These are phyloP conservation scores for Selenia dentaria DNA, from an alignment of 2,888 invertebrate species.

Conservation along the genomic window DNA sequence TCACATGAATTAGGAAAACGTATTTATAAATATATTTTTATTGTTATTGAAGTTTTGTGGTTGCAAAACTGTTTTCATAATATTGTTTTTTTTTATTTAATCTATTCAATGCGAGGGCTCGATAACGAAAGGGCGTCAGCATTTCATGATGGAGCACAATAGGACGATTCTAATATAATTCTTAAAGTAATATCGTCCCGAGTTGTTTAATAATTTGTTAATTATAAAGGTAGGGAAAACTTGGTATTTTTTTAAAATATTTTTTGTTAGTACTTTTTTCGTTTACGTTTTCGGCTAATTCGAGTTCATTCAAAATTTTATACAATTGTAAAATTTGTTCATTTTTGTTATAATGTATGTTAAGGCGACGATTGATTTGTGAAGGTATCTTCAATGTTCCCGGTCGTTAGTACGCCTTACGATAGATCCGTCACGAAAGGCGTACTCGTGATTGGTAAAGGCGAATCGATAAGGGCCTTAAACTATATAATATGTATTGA, in stretches of 20 bases:
- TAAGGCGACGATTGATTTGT: slow-evolving; percentile 39
- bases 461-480: slow-evolving; percentile 42
- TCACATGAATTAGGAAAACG: slow-evolving; percentile 13
- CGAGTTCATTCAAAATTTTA: slow-evolving; percentile 62
- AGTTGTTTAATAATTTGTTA: slow-evolving; percentile 79
- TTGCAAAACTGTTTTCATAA: slow-evolving; percentile 15
- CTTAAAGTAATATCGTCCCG: slow-evolving; percentile 83
- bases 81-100: slow-evolving; percentile 31
- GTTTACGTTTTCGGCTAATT: slow-evolving; percentile 64
- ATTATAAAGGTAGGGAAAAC: slow-evolving; percentile 67
- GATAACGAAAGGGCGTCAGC: slow-evolving; percentile 52
- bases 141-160: slow-evolving; percentile 62
- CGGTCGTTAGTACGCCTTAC: slow-evolving; percentile 43
- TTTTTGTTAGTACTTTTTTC: slow-evolving; percentile 73
- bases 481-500: slow-evolving; percentile 40
- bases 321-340: slow-evolving; percentile 45
- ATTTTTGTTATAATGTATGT: slow-evolving; percentile 41
- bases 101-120: slow-evolving; percentile 30
- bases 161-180: slow-evolving; percentile 84
- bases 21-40: slow-evolving; percentile 14
- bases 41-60: slow-evolving; percentile 25
- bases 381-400: slow-evolving; percentile 38
- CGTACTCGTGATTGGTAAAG: slow-evolving; percentile 34
- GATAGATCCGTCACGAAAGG: slow-evolving; percentile 30
- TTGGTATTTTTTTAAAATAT: slow-evolving; percentile 55